These are phyloP conservation scores for Diachasmimorpha longicaudata DNA, from an alignment of 1,140 invertebrate genomes.

Conservation along the genomic window DNA sequence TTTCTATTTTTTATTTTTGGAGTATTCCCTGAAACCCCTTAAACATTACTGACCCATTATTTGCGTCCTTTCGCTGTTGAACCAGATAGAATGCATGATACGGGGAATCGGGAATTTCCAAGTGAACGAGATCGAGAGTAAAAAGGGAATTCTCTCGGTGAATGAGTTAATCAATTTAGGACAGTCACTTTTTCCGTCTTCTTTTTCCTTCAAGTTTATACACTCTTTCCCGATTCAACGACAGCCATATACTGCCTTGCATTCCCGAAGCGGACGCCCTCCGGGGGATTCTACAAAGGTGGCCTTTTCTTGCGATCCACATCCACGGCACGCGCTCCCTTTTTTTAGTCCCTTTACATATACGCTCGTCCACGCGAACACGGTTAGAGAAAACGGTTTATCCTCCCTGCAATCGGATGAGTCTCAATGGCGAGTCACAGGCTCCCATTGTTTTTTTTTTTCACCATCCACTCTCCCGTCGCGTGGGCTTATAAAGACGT, in stretches of 20 bases:
- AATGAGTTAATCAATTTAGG: conserved; percentile 34
- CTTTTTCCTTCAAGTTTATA: neutral
- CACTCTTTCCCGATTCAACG: neutral
- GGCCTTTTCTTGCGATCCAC: conserved; percentile 34
- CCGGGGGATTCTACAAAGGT: conserved; percentile 39
- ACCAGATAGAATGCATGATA: too few relatives aligned
- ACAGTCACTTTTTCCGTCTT: neutral
- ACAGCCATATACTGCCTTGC: conserved; percentile 21
- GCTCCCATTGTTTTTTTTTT: neutral
- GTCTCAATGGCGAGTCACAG: conserved; percentile 15
- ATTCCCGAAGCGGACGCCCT: conserved; percentile 39
- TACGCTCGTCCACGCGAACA: neutral
- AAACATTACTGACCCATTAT: too few relatives aligned
- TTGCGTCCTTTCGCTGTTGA: too few relatives aligned
- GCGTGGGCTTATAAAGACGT: neutral
- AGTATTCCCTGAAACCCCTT: too few relatives aligned
- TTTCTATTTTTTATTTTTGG: too few relatives aligned
- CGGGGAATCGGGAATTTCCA: too few relatives aligned
- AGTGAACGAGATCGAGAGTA: too few relatives aligned
- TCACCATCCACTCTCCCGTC: neutral
- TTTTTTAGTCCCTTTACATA: conserved; percentile 29
- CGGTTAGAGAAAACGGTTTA: conserved; percentile 10
- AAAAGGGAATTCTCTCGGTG: conserved; percentile 13
- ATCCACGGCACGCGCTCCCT: neutral
- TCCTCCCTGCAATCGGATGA: neutral